Conservation (phyloP, 2,888 invertebrate species). For the Tinea pellionella region DNA sequence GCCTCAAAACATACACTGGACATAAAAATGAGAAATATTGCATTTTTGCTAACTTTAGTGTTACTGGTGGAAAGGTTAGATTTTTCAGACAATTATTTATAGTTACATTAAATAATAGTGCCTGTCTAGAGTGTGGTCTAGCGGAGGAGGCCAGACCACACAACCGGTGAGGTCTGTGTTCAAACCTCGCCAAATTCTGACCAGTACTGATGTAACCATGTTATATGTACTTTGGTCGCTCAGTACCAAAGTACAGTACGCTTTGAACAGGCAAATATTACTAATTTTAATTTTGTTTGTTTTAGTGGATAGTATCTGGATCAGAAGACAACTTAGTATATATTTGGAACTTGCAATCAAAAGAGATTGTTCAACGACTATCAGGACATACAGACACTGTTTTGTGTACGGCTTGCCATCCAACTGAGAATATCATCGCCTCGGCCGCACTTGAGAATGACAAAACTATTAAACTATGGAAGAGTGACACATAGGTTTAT, state of each 20-base stretch:
- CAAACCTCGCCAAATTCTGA: too few relatives aligned
- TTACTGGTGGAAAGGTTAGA: conserved; percentile 96
- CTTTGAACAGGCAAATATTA: too few relatives aligned
- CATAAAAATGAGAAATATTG: conserved; percentile 99
- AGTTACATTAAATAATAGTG: too few relatives aligned
- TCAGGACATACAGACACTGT: conserved; percentile 97
- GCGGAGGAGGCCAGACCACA: too few relatives aligned
- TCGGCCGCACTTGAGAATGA: conserved; percentile 98
- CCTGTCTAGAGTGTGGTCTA: too few relatives aligned
- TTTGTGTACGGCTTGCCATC: conserved; percentile 98
- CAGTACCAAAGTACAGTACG: too few relatives aligned
- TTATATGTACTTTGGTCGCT: too few relatives aligned
- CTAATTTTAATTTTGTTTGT: conserved; percentile 18
- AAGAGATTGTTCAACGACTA: conserved; percentile 98
- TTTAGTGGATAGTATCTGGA: conserved; percentile 99
- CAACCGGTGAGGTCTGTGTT: too few relatives aligned
- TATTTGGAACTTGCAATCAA: conserved; percentile 99
- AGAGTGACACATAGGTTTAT: conserved; percentile 85
- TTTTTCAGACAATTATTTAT: neutral
- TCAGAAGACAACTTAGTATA: conserved; percentile 99
- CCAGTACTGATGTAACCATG: too few relatives aligned
- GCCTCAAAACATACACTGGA: conserved; percentile 97
- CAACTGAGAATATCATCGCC: conserved; percentile 98
- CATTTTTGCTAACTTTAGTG: conserved; percentile 99
- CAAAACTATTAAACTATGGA: conserved; percentile 99